Evolutionary conservation across 2,888 invertebrate species (phyloP).

Genomic region (Cerastis leucographa): DNA sequence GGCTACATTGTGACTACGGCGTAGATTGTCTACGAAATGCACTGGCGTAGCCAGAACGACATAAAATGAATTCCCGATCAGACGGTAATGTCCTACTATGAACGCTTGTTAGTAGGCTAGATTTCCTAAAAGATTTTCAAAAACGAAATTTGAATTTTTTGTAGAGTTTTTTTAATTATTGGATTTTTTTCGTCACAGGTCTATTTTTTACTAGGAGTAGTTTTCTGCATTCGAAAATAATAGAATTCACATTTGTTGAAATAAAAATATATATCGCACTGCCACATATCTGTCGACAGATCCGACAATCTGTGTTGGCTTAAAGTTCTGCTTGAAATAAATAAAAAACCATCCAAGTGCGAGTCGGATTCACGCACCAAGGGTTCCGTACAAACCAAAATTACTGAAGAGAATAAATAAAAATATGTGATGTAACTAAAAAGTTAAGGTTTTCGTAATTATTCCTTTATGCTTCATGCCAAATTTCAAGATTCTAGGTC

Average conservation of each 20-base stretch:
- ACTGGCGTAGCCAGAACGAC: conserved; percentile 21
- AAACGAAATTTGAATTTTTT: too few relatives aligned
- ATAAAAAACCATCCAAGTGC: too few relatives aligned
- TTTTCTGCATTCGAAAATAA: background rate
- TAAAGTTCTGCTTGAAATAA: background rate
- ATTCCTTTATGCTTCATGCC: too few relatives aligned
- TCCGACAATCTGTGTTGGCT: background rate
- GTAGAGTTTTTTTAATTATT: too few relatives aligned
- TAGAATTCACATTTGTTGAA: background rate
- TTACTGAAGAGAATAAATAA: too few relatives aligned
- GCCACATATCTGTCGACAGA: background rate
- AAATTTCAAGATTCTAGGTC: too few relatives aligned
- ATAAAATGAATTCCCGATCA: conserved; percentile 60
- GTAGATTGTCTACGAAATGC: conserved; percentile 43
- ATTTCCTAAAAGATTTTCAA: background rate
- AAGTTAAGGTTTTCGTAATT: too few relatives aligned
- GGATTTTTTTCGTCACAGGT: too few relatives aligned
- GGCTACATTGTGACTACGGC: conserved; percentile 39
- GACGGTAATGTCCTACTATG: conserved; percentile 33
- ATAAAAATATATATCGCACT: background rate
- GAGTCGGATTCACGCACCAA: too few relatives aligned
- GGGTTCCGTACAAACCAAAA: too few relatives aligned
- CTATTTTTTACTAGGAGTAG: background rate
- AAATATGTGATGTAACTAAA: too few relatives aligned
- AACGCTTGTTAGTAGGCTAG: conserved; percentile 33